Percentiles rank a stretch among this genome's conserved stretches.
These are phyloP conservation scores for Xiphias gladius DNA, from an alignment of 2,113 vertebrate species.

Conservation along the genomic window DNA sequence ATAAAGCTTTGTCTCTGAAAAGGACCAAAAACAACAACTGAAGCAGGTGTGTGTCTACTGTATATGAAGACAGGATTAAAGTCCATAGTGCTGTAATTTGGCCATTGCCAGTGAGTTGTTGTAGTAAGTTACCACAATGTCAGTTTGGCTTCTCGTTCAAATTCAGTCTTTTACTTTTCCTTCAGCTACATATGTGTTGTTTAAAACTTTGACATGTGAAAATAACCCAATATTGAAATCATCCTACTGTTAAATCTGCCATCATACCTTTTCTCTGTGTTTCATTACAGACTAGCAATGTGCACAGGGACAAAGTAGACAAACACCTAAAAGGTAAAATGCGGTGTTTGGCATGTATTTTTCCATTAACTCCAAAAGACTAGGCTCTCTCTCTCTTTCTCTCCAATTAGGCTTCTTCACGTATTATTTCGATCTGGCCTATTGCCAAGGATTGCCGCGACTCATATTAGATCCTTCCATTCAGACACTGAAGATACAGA, in stretches of 20 bases:
- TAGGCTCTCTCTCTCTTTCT: neutral
- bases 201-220: neutral
- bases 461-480: neutral
- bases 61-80: neutral
- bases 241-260: neutral
- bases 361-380: neutral
- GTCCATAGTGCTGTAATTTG: neutral
- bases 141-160: neutral
- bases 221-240: neutral
- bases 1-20: neutral
- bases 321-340: neutral
- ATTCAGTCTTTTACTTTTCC: too few relatives aligned
- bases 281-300: neutral
- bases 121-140: neutral
- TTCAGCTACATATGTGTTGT: neutral
- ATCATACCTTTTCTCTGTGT: neutral
- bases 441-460: neutral
- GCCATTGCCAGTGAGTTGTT: neutral
- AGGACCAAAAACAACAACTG: neutral
- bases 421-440: neutral
- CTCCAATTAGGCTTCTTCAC: neutral
- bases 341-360: too few relatives aligned
- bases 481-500: neutral
- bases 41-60: neutral
- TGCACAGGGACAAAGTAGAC: neutral